A percentile compares a stretch with the other conserved stretches of the same genome.
Evolutionary conservation across 2,888 invertebrate genomes (phyloP).

Genomic region (Eupeodes latifasciatus): DNA sequence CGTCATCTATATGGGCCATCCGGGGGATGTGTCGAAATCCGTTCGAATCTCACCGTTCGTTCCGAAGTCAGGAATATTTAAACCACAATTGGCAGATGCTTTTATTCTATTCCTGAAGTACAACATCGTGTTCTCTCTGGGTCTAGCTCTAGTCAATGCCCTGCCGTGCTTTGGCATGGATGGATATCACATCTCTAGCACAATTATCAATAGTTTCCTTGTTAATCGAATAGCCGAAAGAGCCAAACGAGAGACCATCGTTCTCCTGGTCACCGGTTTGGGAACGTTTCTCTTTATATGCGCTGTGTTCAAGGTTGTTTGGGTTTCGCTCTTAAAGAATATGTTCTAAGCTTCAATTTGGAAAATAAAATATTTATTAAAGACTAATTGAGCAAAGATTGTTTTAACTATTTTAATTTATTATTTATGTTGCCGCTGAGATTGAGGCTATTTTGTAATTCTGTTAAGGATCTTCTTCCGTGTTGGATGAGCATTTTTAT

Average conservation of each 20-base stretch:
- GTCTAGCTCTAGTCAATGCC: conserved; percentile 94
- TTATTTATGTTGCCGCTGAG: conserved; percentile 84
- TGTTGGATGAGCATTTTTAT: conserved; percentile 90
- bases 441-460: conserved; percentile 87
- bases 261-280: conserved; percentile 88
- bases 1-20: conserved; percentile 92
- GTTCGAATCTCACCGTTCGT: conserved; percentile 92
- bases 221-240: conserved; percentile 85
- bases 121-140: conserved; percentile 93
- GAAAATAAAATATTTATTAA: conserved; percentile 72
- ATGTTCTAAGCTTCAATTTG: conserved; percentile 77
- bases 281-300: conserved; percentile 89
- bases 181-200: conserved; percentile 94
- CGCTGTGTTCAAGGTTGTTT: conserved; percentile 87
- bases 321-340: conserved; percentile 81
- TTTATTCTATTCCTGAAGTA: conserved; percentile 91
- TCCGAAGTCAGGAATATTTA: conserved; percentile 87
- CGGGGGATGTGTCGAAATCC: conserved; percentile 89
- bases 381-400: neutral
- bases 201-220: conserved; percentile 87
- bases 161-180: conserved; percentile 97
- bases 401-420: neutral
- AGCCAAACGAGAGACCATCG: conserved; percentile 87
- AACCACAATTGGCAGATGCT: conserved; percentile 88
- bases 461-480: conserved; percentile 88